A percentile compares a stretch with the other conserved stretches of the same genome.
Conservation (phyloP, 1,140 invertebrate species). For the Lepidurus packardi region DNA sequence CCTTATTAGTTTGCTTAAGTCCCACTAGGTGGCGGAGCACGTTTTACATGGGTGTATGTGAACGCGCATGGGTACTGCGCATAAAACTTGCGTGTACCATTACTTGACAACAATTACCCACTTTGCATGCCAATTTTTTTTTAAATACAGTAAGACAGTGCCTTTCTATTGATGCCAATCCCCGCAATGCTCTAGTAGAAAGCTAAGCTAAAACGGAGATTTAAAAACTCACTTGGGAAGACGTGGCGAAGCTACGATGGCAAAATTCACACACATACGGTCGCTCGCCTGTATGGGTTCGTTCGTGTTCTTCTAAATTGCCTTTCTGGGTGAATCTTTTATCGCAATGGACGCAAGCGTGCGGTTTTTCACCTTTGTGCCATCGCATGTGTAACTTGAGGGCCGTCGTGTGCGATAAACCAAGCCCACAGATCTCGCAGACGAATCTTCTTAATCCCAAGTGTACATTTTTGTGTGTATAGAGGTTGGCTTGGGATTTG, state of each 20-base stretch:
- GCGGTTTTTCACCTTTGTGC: constrained; percentile 58
- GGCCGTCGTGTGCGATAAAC: constrained; percentile 66
- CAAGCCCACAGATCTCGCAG: constrained; percentile 69
- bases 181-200: too few relatives aligned
- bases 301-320: constrained; percentile 55
- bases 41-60: too few relatives aligned
- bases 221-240: constrained; percentile 49
- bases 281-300: constrained; percentile 58
- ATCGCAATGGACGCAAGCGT: constrained; percentile 53
- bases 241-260: constrained; percentile 63
- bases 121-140: too few relatives aligned
- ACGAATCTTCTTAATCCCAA: constrained; percentile 64
- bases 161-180: too few relatives aligned
- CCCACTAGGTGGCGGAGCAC: too few relatives aligned
- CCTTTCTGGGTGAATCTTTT: constrained; percentile 59
- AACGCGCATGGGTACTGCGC: too few relatives aligned
- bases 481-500: constrained; percentile 62
- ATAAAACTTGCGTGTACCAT: too few relatives aligned
- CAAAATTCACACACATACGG: constrained; percentile 62
- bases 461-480: constrained; percentile 62
- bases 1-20: too few relatives aligned
- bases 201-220: neutral
- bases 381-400: constrained; percentile 62
- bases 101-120: too few relatives aligned
- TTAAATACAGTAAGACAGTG: too few relatives aligned